Evolutionary conservation across 2,888 invertebrate genomes (phyloP), one percentile per base, ranked within the genome.

Genomic region (Chrysolina haemoptera): DNA sequence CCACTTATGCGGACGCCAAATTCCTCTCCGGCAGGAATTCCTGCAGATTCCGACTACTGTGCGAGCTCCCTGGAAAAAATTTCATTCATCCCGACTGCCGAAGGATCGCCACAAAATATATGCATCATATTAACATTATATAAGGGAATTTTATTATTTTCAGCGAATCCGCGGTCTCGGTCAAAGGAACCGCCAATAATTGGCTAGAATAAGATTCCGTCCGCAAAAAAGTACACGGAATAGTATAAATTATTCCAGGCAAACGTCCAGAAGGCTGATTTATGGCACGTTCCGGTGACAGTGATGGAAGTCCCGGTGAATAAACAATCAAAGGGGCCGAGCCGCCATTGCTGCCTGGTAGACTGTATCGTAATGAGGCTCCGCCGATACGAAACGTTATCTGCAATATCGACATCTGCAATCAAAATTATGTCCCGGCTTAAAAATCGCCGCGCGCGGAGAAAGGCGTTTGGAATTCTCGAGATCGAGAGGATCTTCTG

Each of bases 241-340:
- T 84, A 82, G 84, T 85, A 86, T 86, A 87, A 86, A 86, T 86
- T 86, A 85, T 86, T 85, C 85, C 83, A 79, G 84, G 78, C 77
- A 81, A 82, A 81, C 82, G 84, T 85, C 85, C 72, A 76, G 79
- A 72, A 74, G 79, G 79, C 86, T 87, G 88, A 87, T 88, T 88
- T 88, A 88, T 87, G 82, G 83, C 84, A 86, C 85, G 79, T 78
- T 79, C 79, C 82, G 81, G 59, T 84, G 87, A 87, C 87, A 87
- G 86, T 87, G 87, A 88, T 88, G 86, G 87, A 88, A 87, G 85
- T 84, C 84, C 86, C 86, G 86, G 87, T 83, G 86, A 85, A 87
- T 86, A 86, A 86, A 86, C 85, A 86, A 86, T 87, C 87, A 86
- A 87, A 87, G 85, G 82, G 82, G 80, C 80, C 78, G 73, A 76